Evolutionary conservation across 2,888 invertebrate species (phyloP).

Genomic region (Iselma pallidipennis): DNA sequence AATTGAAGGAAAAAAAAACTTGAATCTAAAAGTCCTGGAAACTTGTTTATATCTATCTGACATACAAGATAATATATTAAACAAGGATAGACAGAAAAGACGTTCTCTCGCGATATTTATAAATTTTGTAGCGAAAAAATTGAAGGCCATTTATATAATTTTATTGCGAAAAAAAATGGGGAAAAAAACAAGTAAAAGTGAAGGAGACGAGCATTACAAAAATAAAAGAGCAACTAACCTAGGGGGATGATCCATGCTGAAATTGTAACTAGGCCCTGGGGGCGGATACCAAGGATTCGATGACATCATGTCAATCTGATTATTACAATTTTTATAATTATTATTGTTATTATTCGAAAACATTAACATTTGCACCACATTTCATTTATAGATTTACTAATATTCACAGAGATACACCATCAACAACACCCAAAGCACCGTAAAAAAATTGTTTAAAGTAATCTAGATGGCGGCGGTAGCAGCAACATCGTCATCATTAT

Average conservation of each 20-base stretch:
- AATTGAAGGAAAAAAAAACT: not conserved
- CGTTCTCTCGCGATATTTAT: not conserved
- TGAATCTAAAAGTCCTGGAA: not conserved
- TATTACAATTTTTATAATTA: not conserved
- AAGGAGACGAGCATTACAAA: not conserved
- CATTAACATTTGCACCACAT: constrained; percentile 30
- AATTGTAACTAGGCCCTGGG: constrained; percentile 40
- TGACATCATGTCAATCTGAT: constrained; percentile 26
- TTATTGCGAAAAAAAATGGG: not conserved
- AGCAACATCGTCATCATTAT: not conserved
- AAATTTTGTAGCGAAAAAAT: not conserved
- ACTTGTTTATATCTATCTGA: not conserved
- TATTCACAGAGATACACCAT: not conserved
- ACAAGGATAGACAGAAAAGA: not conserved
- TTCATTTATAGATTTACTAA: constrained; percentile 7
- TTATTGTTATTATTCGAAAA: constrained; percentile 18
- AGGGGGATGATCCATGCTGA: constrained; percentile 47
- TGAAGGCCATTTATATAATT: not conserved
- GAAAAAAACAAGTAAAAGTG: not conserved
- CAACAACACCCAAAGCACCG: not conserved
- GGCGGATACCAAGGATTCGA: constrained; percentile 36
- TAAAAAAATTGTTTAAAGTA: not conserved
- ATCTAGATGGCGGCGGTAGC: not conserved
- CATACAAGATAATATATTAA: not conserved
- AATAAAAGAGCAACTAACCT: constrained; percentile 44